Base-by-base conservation (phyloP, 1,140 invertebrate species). In the Drosophila hydei region DNA sequence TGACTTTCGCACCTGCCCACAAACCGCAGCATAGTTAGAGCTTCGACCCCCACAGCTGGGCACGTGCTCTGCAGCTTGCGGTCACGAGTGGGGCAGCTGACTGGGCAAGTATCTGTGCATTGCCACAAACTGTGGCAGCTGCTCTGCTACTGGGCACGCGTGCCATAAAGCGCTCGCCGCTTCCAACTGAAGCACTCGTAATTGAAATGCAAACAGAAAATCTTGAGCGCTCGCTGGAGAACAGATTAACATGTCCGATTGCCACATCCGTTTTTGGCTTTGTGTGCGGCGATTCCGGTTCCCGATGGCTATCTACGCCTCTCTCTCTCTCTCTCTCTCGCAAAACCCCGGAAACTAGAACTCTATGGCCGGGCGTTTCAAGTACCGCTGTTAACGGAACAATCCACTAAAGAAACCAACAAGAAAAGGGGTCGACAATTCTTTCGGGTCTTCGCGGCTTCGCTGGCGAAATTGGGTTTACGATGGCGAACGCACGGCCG, bases 191-290 rank as follows among this genome's bases (percentile, higher is more conserved):
- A 59, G 58, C 50, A 14, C 52, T 42, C 62, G 62, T 60, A 75
- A 75, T 75, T 75, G 72, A 75, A 75, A 75, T 71, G 67, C 72
- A 25, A 55, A 21, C 55, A 16, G 16, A 18, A 59, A 27, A 45
- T 51, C 48, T 51, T 51, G 25, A 45, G 55, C 14, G 3, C 54
- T 4, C 14, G 4, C 21, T 48, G n/a, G 18, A 19, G 19, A 38
- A 55, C 14, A 72, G 72, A 75, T 75, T 75, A 75, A 75, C 72
- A 75, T 72, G 72, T 75, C 68, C 72, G 72, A 75, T 75, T 75
- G 68, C 72, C 68, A 75, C 72, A 75, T 75, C 72, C 72, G 72
- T 56, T 51, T 8, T 55, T 33, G 65, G 36, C 52, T 61, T 73
- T 73, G 56, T 73, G 50, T 36, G 18, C 12, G 47, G 21, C 60